phyloP scores from a whole-genome alignment of 2,888 invertebrate genomes.

The Clusia tigrina region DNA sequence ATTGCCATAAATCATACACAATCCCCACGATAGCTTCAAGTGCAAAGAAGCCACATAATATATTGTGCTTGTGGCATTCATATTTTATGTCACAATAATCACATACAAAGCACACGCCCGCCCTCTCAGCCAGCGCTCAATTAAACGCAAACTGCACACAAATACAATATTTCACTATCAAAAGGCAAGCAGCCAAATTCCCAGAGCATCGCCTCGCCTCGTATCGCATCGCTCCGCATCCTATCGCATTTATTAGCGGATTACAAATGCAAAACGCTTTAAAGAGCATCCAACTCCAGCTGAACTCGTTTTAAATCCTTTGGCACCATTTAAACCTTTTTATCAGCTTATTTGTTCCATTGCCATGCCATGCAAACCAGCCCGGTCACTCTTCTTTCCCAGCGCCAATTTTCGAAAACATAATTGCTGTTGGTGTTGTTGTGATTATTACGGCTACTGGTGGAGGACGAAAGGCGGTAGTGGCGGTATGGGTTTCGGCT shows the following conservation, averaged over 20 bases:
- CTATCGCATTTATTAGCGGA: background rate
- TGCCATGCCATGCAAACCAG: no score
- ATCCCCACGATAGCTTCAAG: no score
- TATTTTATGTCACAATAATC: no score
- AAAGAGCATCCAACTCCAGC: background rate
- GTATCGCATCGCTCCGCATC: no score
- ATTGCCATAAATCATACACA: no score
- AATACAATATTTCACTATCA: no score
- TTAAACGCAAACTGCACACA: no score
- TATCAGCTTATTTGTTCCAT: conserved; percentile 14
- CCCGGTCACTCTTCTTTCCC: background rate
- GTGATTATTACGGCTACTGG: background rate
- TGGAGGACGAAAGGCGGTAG: no score
- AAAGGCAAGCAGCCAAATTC: background rate
- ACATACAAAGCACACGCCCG: background rate
- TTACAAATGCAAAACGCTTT: background rate
- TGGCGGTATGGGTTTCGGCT: background rate
- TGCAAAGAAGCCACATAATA: no score
- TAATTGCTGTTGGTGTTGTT: conserved; percentile 27
- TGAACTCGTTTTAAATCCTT: conserved; percentile 22
- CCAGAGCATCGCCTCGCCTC: background rate
- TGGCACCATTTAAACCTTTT: conserved; percentile 31
- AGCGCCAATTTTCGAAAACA: conserved; percentile 21
- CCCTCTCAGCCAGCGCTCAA: background rate
- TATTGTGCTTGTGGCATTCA: no score